A percentile compares a stretch with the other conserved stretches of the same genome.
Conservation (phyloP, 2,113 vertebrate genomes). For the Aegithalos caudatus region DNA sequence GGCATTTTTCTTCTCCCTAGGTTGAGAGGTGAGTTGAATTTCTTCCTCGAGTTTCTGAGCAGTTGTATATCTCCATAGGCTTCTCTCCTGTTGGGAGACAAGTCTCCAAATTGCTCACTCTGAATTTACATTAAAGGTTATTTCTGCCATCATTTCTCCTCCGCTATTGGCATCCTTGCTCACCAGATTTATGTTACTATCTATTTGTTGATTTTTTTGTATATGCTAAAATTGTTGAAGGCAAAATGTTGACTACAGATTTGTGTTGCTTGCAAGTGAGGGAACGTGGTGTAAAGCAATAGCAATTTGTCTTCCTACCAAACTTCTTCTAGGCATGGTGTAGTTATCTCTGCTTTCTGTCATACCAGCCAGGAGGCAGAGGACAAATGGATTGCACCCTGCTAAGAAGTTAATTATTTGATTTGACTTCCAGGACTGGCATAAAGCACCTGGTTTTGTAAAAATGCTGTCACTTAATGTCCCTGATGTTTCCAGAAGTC, state of each 20-base stretch:
- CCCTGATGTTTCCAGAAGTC: background rate
- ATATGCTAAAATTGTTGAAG: background rate
- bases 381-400: background rate
- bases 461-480: background rate
- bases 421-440: background rate
- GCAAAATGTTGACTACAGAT: background rate
- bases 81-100: background rate
- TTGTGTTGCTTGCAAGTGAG: background rate
- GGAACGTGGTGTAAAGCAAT: background rate
- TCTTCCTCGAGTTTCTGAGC: background rate
- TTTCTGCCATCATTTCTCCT: background rate
- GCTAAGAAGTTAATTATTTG: background rate
- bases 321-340: background rate
- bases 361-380: background rate
- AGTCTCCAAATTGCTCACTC: background rate
- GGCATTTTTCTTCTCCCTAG: background rate
- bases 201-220: background rate
- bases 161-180: background rate
- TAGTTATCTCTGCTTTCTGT: background rate
- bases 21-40: background rate
- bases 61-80: background rate
- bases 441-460: background rate
- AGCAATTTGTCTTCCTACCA: background rate
- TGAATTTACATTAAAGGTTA: background rate
- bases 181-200: background rate